A percentile compares a stretch with the other conserved stretches of the same genome.
Conservation (phyloP, 2,113 vertebrate species). For the Apteryx owenii region DNA sequence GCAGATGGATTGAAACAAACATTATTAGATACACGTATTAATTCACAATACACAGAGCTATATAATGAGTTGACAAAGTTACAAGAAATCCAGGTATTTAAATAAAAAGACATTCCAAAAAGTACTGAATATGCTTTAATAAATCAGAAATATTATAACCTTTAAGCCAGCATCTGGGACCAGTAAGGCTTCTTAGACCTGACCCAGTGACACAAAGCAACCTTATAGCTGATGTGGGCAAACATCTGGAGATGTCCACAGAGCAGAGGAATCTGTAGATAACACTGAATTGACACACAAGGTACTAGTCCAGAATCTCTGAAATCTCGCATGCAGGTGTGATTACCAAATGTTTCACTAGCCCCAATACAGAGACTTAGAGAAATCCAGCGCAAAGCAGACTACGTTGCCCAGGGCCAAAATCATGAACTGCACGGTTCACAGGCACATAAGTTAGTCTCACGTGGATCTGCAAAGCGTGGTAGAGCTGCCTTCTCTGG, state of each 20-base stretch:
- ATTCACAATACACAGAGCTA: not conserved
- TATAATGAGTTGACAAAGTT: not conserved
- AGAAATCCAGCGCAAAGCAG: not conserved
- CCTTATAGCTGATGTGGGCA: not conserved
- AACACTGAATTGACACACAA: not conserved
- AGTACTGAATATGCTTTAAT: fast-evolving
- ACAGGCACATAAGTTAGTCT: not conserved
- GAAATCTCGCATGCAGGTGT: not conserved
- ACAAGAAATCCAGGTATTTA: not conserved
- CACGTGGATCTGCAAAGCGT: too few species aligned
- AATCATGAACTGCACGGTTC: not conserved
- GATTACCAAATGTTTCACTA: not conserved
- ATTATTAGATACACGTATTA: not conserved
- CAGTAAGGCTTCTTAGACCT: not conserved
- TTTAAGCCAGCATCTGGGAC: not conserved
- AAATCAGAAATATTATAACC: not conserved
- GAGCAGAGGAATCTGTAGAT: not conserved
- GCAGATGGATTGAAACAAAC: not conserved
- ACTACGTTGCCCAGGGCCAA: not conserved
- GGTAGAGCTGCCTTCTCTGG: not conserved
- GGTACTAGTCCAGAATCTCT: not conserved
- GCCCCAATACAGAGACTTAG: not conserved
- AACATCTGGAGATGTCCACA: not conserved
- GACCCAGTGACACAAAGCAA: not conserved
- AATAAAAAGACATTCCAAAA: not conserved